These are phyloP conservation scores for Crax fasciolata DNA, from an alignment of 2,797 vertebrate genomes.

Conservation along the genomic window DNA sequence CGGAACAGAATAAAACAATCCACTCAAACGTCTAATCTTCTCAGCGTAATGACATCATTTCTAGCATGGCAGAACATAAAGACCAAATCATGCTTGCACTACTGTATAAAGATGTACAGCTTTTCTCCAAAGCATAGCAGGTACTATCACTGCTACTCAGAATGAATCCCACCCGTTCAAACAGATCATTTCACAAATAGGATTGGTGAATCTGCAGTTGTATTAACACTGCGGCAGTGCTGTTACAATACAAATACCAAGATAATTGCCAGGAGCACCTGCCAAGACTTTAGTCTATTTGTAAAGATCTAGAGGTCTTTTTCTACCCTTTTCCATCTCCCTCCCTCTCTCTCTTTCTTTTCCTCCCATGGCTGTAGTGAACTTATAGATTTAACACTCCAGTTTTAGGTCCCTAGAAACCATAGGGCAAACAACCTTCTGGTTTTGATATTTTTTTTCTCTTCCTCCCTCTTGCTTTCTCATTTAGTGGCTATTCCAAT, in stretches of 20 bases:
- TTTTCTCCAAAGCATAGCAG: not conserved
- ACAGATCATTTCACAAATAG: not conserved
- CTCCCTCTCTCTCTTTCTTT: not conserved
- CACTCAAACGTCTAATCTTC: not conserved
- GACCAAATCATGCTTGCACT: not conserved
- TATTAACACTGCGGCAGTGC: not conserved
- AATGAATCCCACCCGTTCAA: not conserved
- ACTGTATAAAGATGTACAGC: not conserved
- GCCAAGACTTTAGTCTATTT: not conserved
- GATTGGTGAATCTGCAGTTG: not conserved
- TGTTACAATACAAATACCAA: not conserved
- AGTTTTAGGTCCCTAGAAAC: not conserved
- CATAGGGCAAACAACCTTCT: not conserved
- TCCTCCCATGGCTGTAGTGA: not conserved
- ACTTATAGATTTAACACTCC: accelerated
- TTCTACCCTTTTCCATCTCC: not conserved
- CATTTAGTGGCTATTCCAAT: not conserved
- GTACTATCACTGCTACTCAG: not conserved
- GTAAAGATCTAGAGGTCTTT: not conserved
- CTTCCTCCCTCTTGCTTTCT: not conserved
- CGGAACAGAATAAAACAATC: not conserved
- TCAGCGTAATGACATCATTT: not conserved
- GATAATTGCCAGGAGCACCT: not conserved
- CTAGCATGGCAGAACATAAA: not conserved
- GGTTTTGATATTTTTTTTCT: not conserved